phyloP scores from a whole-genome alignment of 2,888 invertebrate genomes.

The Nymphalis c-album region DNA sequence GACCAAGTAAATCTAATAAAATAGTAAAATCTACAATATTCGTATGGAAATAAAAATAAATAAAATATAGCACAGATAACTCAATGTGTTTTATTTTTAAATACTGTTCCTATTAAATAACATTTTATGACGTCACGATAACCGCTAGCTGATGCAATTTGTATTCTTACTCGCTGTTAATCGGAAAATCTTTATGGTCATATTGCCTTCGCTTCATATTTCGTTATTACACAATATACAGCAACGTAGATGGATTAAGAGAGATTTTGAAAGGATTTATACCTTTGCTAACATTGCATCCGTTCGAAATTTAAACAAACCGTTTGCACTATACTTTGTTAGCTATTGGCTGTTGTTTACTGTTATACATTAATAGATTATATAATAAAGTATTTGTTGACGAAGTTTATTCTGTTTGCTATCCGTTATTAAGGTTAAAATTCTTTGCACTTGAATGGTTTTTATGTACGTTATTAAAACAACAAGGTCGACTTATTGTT shows the following conservation, averaged over 20 bases:
- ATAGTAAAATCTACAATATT: too few relatives aligned
- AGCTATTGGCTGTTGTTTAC: too few relatives aligned
- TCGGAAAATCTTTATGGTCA: slow-evolving; percentile 4
- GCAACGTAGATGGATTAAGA: slow-evolving; percentile 5
- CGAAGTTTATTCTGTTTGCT: too few relatives aligned
- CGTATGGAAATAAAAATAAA: too few relatives aligned
- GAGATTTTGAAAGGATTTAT: slow-evolving; percentile 6
- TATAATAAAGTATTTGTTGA: too few relatives aligned
- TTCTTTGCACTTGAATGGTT: too few relatives aligned
- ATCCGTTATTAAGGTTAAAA: too few relatives aligned
- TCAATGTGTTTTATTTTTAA: background rate
- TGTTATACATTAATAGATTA: too few relatives aligned
- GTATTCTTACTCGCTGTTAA: slow-evolving; percentile 3
- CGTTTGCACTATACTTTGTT: background rate
- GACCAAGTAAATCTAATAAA: too few relatives aligned
- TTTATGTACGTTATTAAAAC: too few relatives aligned
- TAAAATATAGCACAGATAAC: too few relatives aligned
- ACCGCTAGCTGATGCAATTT: slow-evolving; percentile 4
- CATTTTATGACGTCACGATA: background rate
- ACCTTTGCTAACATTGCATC: background rate
- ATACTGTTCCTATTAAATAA: background rate
- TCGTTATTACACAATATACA: background rate
- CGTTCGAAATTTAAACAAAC: background rate
- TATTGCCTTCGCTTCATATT: slow-evolving; percentile 4
- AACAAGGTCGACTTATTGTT: too few relatives aligned